Evolutionary conservation across 1,140 invertebrate genomes (phyloP).

Genomic region (Nilaparvata lugens): DNA sequence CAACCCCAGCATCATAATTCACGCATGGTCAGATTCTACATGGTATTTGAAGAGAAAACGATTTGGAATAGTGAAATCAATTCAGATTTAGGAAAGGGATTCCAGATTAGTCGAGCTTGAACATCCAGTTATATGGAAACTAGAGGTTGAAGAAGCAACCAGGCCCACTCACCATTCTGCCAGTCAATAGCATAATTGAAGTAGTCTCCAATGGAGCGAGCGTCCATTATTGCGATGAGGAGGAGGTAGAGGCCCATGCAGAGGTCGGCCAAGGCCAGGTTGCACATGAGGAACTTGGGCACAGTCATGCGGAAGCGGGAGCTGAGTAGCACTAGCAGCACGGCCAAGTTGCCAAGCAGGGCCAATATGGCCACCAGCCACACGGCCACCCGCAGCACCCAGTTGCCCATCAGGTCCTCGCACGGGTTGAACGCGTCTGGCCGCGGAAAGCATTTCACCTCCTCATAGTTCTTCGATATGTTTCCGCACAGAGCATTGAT

Average conservation of each 20-base stretch:
- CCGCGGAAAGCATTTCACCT: conserved; percentile 60
- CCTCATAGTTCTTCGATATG: conserved; percentile 38
- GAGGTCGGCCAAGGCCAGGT: conserved; percentile 79
- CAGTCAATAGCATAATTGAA: conserved; percentile 85
- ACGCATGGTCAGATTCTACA: too few species aligned
- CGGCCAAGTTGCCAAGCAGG: conserved; percentile 61
- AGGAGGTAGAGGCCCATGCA: conserved; percentile 76
- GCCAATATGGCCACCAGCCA: conserved; percentile 63
- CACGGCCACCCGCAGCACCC: conserved; percentile 63
- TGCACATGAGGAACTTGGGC: conserved; percentile 76
- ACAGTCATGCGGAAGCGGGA: conserved; percentile 54
- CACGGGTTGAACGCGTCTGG: conserved; percentile 83
- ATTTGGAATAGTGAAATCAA: too few species aligned
- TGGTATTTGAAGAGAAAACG: too few species aligned
- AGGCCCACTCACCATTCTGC: conserved; percentile 60
- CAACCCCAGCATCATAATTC: too few species aligned
- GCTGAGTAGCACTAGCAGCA: conserved; percentile 61
- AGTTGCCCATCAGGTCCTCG: conserved; percentile 83
- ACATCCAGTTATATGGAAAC: too few species aligned
- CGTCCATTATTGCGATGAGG: conserved; percentile 73
- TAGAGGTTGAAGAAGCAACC: too few species aligned
- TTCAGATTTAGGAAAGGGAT: too few species aligned
- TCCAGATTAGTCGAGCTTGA: too few species aligned
- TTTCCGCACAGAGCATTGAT: conserved; percentile 43
- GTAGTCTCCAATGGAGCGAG: conserved; percentile 70